A percentile compares a stretch with the other conserved stretches of the same genome.
phyloP scores from a whole-genome alignment of 2,888 invertebrate species.

The Lasioglossum calceatum region DNA sequence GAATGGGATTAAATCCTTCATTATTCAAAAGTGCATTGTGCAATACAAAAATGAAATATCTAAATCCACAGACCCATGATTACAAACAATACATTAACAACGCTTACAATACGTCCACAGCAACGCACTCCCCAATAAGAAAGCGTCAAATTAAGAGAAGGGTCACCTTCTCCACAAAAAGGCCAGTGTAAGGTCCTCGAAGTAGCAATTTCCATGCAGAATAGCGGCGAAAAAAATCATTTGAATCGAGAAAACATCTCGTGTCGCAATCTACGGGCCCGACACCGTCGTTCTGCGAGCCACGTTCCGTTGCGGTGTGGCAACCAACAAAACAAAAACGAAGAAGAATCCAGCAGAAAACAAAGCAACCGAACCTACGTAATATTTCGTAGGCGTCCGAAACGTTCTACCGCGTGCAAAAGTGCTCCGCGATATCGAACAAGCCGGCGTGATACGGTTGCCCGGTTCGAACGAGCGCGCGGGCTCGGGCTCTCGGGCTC shows the following conservation, averaged over 20 bases:
- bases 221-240: background rate
- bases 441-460: slow-evolving; percentile 6
- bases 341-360: background rate
- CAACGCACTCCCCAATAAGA: background rate
- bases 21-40: too few relatives aligned
- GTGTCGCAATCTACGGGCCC: background rate
- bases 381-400: slow-evolving; percentile 9
- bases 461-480: slow-evolving; percentile 8
- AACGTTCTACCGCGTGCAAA: background rate
- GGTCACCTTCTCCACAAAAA: background rate
- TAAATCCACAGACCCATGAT: too few relatives aligned
- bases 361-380: background rate
- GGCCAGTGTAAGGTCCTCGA: background rate
- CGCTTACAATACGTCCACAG: too few relatives aligned
- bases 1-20: too few relatives aligned
- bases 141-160: background rate
- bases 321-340: too few relatives aligned
- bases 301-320: background rate
- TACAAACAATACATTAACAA: too few relatives aligned
- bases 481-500: background rate
- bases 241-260: background rate
- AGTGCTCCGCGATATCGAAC: background rate
- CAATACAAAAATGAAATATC: too few relatives aligned
- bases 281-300: background rate
- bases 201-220: background rate